Evolutionary conservation across 2,888 invertebrate species (phyloP).

Genomic region (Hyles lineata): DNA sequence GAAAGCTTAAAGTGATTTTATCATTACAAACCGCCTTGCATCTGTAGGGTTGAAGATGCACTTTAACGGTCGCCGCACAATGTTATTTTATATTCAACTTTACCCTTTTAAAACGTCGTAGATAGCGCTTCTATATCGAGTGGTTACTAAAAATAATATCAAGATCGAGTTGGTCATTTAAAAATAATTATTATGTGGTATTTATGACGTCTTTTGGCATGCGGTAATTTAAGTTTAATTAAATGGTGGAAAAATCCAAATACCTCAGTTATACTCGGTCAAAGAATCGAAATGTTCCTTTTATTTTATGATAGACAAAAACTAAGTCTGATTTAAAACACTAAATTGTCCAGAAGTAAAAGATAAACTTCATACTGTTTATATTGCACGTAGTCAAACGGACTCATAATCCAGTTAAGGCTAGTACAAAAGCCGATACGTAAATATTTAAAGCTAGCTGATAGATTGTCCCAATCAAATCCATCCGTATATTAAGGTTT

Average conservation of each 20-base stretch:
- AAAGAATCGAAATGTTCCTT: background rate
- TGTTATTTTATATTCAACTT: constrained; percentile 7
- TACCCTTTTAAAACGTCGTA: constrained; percentile 14
- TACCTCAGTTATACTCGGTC: no score
- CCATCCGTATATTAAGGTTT: no score
- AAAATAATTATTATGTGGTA: constrained; percentile 17
- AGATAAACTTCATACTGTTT: background rate
- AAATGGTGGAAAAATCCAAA: background rate
- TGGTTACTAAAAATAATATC: constrained; percentile 20
- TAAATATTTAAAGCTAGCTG: no score
- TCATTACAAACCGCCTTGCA: constrained; percentile 5
- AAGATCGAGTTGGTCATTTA: constrained; percentile 14
- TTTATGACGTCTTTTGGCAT: background rate
- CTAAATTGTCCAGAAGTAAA: no score
- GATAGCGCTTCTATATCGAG: constrained; percentile 9
- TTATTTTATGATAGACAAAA: background rate
- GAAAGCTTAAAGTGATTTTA: constrained; percentile 30
- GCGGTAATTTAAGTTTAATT: background rate
- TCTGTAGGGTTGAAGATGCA: constrained; percentile 22
- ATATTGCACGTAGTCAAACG: background rate
- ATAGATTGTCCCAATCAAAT: no score
- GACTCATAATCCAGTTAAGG: background rate
- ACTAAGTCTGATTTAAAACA: no score
- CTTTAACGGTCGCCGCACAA: constrained; percentile 6
- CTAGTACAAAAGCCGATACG: no score